phyloP scores from a whole-genome alignment of 2,888 invertebrate species.

The Drosophila helvetica region DNA sequence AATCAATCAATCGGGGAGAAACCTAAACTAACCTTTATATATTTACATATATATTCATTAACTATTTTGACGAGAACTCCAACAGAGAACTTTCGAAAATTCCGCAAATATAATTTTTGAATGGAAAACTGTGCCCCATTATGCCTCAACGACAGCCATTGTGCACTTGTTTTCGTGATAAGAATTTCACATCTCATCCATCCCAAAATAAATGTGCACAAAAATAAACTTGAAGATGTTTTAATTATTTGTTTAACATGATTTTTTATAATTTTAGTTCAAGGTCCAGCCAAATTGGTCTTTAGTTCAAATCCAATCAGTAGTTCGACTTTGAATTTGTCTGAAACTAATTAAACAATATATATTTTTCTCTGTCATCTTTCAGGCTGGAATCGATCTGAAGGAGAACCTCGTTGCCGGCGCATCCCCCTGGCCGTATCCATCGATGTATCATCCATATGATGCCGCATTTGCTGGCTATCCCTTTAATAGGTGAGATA shows the following conservation, averaged over 20 bases:
- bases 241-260: slow-evolving; percentile 82
- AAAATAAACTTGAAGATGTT: slow-evolving; percentile 53
- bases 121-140: not conserved
- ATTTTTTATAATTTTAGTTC: slow-evolving; percentile 79
- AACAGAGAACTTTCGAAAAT: not conserved
- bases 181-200: slow-evolving; percentile 25
- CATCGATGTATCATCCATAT: slow-evolving; percentile 96
- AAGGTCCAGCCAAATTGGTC: slow-evolving; percentile 66
- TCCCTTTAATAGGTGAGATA: slow-evolving; percentile 96
- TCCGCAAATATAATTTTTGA: not conserved
- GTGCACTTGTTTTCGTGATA: slow-evolving; percentile 22
- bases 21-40: not conserved
- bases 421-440: slow-evolving; percentile 94
- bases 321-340: slow-evolving; percentile 25
- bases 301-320: slow-evolving; percentile 35
- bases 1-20: too few relatives aligned
- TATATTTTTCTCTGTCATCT: slow-evolving; percentile 47
- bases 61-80: not conserved
- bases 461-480: slow-evolving; percentile 96
- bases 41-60: not conserved
- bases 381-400: slow-evolving; percentile 93
- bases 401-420: slow-evolving; percentile 94
- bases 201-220: not conserved
- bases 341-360: slow-evolving; percentile 27
- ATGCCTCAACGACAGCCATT: not conserved